A percentile compares a stretch with the other conserved stretches of the same genome.
phyloP scores from a whole-genome alignment of 1,140 invertebrate species.

The Adoxophyes honmai region DNA sequence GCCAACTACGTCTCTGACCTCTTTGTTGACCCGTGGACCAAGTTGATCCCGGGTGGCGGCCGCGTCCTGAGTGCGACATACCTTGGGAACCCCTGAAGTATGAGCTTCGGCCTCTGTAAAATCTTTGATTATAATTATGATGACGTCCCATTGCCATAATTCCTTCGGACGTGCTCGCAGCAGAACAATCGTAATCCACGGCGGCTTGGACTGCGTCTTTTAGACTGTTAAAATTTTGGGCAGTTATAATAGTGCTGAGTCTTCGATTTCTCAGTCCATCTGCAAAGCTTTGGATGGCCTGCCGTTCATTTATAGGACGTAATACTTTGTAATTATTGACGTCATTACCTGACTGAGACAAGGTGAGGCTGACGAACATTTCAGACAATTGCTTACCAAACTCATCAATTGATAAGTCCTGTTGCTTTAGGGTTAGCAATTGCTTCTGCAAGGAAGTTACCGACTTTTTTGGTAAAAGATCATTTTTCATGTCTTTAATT shows the following conservation, averaged over 20 bases:
- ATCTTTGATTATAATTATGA: neutral
- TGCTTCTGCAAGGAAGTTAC: neutral
- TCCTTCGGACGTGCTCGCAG: neutral
- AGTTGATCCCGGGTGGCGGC: too few relatives aligned
- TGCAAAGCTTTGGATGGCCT: conserved; percentile 19
- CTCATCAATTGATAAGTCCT: conserved; percentile 17
- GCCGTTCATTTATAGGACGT: conserved; percentile 19
- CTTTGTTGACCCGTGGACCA: neutral
- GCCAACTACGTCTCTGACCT: neutral
- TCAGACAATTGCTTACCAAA: neutral
- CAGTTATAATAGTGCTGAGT: conserved; percentile 17
- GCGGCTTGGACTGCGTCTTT: conserved; percentile 21
- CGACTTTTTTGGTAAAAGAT: conserved; percentile 17
- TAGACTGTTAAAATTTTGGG: conserved; percentile 18
- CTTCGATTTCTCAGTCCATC: conserved; percentile 18
- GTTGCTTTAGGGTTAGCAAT: conserved; percentile 13
- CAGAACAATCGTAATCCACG: conserved; percentile 16
- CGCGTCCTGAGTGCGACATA: too few relatives aligned
- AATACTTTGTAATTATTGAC: conserved; percentile 3
- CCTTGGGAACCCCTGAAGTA: neutral
- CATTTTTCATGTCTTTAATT: conserved; percentile 17
- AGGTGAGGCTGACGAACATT: conserved; percentile 16
- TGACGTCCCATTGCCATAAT: neutral
- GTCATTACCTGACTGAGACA: conserved; percentile 15
- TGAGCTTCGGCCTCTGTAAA: neutral